Evolutionary conservation across 2,797 vertebrate species (phyloP), one percentile per base, ranked within the genome.

Genomic region (Halcyon badia): DNA sequence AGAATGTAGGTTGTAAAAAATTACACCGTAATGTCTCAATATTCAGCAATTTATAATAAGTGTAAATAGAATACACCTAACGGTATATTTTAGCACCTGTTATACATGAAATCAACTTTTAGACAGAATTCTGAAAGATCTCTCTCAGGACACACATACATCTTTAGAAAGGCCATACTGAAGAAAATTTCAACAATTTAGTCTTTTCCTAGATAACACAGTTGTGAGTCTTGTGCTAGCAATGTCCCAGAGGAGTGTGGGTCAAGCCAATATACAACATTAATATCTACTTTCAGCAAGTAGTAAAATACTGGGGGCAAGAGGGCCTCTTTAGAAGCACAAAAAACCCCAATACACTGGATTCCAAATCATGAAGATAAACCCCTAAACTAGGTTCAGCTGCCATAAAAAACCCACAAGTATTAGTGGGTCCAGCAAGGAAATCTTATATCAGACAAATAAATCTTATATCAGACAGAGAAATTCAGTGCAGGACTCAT

Each of bases 11-110:
- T 46, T 10, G 31, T 6, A 52, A 89, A 91, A 52, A 2, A 54
- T 12, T 46, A 17, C 9, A 21, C 48, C 2, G 5, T 28, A 41
- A 83, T 81, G 68, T 44, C 4, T 76, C 39, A 87, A 52, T 65
- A 78, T 73, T 78, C 69, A 81, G 10, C 19, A 79, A 49, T 75
- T 94, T 62, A 81, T 65, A 80, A 3, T 54, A 78, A 84, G 31
- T 39, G 2, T 46, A 56, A 49, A 26, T 19, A 48, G n/a, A 39
- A 39, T 80, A 66, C n/a, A 62, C 4, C 6, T 48, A 90, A 3
- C 16, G 5, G 1, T 13, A 22, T 58, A 51, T 86, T 84, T 94
- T 64, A 64, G 17, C 10, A 58, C 4, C 2, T 42, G 10, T 58
- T 68, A 37, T 44, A 25, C 12, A 61, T 69, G 15, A 76, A 75